A percentile compares a stretch with the other conserved stretches of the same genome.
Conservation (phyloP, 2,797 vertebrate genomes). For the Pseudocheirus occidentalis region DNA sequence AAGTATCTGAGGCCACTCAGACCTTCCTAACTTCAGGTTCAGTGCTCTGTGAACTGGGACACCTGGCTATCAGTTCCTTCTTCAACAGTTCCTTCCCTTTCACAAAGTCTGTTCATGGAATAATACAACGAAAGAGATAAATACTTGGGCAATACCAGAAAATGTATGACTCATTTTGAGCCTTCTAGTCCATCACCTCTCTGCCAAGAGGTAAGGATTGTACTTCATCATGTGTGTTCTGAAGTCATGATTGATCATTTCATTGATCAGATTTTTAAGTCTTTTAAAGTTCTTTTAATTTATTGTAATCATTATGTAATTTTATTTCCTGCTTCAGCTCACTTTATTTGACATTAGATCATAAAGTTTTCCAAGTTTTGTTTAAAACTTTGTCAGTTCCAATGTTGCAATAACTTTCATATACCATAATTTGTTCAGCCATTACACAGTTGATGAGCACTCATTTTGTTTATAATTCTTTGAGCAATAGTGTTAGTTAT, state of each 20-base stretch:
- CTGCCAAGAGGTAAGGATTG: neutral
- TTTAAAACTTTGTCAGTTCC: neutral
- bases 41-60: neutral
- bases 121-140: neutral
- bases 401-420: neutral
- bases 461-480: neutral
- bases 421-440: neutral
- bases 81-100: neutral
- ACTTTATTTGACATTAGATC: neutral
- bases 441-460: neutral
- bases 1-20: neutral
- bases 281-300: neutral
- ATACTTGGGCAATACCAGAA: neutral
- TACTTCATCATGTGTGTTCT: neutral
- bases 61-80: neutral
- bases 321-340: neutral
- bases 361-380: neutral
- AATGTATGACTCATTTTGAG: neutral
- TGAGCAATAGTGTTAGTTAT: neutral
- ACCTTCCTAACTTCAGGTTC: neutral
- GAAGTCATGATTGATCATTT: neutral
- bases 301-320: neutral
- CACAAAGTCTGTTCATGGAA: neutral
- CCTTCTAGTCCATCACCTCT: neutral
- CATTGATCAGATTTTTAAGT: neutral